Evolutionary conservation across 2,113 vertebrate species (phyloP).

Genomic region (Dicaeum eximium): DNA sequence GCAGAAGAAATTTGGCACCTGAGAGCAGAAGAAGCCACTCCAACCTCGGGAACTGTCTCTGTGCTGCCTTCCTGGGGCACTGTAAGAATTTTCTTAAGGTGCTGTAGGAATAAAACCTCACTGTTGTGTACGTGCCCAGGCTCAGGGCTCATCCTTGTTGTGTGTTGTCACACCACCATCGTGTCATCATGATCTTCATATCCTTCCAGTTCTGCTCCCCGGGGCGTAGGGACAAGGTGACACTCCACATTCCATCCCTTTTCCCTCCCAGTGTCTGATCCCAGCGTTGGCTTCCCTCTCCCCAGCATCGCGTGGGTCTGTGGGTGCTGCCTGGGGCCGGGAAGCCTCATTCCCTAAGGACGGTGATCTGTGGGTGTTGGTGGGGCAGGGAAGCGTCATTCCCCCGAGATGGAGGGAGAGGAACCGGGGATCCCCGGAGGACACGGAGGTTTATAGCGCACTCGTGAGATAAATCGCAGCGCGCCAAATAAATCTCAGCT

Average conservation of each 20-base stretch:
- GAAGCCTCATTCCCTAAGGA: neutral
- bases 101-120: conserved; percentile 44
- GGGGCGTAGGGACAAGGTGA: fast-evolving
- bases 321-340: neutral
- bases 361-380: too few species aligned
- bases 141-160: neutral
- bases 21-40: conserved; percentile 26
- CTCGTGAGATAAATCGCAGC: neutral
- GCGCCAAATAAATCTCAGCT: neutral
- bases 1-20: conserved; percentile 95
- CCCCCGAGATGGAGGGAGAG: neutral
- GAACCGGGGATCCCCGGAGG: too few species aligned
- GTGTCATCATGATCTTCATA: neutral
- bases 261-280: neutral
- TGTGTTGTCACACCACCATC: neutral
- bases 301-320: fast-evolving
- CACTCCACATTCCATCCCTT: neutral
- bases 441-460: fast-evolving
- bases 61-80: neutral
- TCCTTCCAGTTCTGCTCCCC: neutral
- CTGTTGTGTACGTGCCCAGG: neutral
- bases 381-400: neutral
- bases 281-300: neutral
- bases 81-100: neutral
- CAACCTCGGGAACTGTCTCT: neutral